Conservation (phyloP, 2,113 vertebrate genomes). For the Tragelaphus scriptus region DNA sequence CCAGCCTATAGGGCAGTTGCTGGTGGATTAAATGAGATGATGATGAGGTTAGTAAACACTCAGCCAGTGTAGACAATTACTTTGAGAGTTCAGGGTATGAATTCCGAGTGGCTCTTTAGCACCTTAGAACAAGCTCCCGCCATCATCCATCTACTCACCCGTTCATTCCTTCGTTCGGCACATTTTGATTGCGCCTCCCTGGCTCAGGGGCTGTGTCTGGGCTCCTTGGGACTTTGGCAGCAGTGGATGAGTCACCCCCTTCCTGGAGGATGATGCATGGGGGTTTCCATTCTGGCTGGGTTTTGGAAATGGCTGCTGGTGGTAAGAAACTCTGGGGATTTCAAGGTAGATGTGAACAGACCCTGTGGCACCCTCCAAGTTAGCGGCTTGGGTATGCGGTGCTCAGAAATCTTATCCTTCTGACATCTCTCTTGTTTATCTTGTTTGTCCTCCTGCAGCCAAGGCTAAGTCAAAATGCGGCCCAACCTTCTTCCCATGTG, state of each 20-base stretch:
- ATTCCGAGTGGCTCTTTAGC: background rate
- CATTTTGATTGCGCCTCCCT: background rate
- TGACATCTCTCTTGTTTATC: background rate
- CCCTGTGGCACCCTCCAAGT: background rate
- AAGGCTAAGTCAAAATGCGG: slow-evolving; percentile 93
- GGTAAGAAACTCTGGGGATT: background rate
- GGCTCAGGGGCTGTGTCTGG: no score
- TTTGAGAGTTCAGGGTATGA: background rate
- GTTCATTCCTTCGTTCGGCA: accelerated
- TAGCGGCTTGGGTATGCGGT: accelerated
- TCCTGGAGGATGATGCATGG: accelerated
- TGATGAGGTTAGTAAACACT: background rate
- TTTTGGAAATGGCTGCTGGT: background rate
- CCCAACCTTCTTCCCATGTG: slow-evolving; percentile 93
- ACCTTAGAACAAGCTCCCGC: background rate
- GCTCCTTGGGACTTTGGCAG: background rate
- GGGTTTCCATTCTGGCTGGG: background rate
- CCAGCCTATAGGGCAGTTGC: background rate
- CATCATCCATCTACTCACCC: background rate
- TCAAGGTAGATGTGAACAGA: background rate
- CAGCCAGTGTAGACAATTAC: background rate
- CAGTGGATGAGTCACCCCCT: background rate
- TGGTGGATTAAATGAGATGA: background rate
- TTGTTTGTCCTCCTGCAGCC: slow-evolving; percentile 76
- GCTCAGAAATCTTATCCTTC: background rate